Evolutionary conservation across 2,113 vertebrate genomes (phyloP), one percentile per base, ranked within the genome.

Genomic region (Semicossyphus pulcher): DNA sequence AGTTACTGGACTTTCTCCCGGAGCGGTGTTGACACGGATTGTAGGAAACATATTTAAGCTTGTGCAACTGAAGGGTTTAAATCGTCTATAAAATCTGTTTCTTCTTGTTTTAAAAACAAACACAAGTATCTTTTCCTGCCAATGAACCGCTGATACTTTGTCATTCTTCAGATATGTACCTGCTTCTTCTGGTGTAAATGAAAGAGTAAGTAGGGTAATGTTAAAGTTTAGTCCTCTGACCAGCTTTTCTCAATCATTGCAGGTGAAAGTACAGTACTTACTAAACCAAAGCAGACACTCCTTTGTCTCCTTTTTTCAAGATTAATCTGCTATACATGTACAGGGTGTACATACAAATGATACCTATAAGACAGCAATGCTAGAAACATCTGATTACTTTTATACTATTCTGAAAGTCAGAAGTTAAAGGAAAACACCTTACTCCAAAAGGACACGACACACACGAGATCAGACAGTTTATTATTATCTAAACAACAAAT

Each of bases 1-100:
- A 91, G 86, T 88, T 77, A 78, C 81, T 89, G 84, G 86, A 87
- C 76, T 71, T 76, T 80, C 60, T 92, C 88, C 86, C 83, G 79
- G 76, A 74, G 69, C 81, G 80, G 71, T 90, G 89, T 83, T 92
- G 82, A 93, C 88, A 80, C 83, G 85, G 86, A 93, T 92, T 91
- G 80, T 71, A 94, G 91, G 92, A 94, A 92, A 91, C 90, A 89
- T 44, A 80, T 84, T 86, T 72, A 86, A 92, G 89, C 81, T 56
- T 69, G 74, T 84, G 78, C 72, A 76, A 80, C 84, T 76, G 42
- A 79, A 87, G 86, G 54, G 62, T 88, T 92, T 89, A 91, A 92
- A 93, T 88, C 65, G 89, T 90, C 83, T 92, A 90, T 91, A 89
- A 92, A 93, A 92, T 91, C 76, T 23, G 70, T 89, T 89, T 85